These are phyloP conservation scores for Paramuricea clavata DNA, from an alignment of 92 coral and sea anemone species.

Conservation along the genomic window DNA sequence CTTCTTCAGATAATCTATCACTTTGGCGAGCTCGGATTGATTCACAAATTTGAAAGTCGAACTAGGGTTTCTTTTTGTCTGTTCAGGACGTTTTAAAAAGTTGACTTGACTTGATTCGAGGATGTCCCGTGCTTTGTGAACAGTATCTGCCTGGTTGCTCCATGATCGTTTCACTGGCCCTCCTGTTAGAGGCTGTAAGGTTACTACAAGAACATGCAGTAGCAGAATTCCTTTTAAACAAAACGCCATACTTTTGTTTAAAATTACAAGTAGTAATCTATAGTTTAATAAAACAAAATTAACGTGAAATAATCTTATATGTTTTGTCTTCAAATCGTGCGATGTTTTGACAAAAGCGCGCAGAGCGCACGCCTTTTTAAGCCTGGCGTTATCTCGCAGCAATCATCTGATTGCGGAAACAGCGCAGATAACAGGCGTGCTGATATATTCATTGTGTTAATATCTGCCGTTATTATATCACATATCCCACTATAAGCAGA, in stretches of 20 bases:
- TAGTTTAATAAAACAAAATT: neutral
- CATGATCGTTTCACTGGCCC: neutral
- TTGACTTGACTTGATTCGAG: neutral
- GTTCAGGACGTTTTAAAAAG: neutral
- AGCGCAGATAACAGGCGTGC: slow-evolving; percentile 22
- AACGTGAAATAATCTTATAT: neutral
- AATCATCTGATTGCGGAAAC: slow-evolving; percentile 24
- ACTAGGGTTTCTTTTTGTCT: too few species aligned
- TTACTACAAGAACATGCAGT: neutral
- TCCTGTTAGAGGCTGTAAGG: neutral
- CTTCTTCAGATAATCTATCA: neutral
- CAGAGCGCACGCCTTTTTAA: neutral
- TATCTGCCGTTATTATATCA: neutral
- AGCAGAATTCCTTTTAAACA: neutral
- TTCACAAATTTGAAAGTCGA: too few species aligned
- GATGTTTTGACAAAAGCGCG: neutral
- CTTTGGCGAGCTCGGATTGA: neutral
- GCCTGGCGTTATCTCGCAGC: neutral
- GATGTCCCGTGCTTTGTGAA: neutral
- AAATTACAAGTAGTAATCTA: neutral
- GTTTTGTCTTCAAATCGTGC: neutral
- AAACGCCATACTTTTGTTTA: neutral
- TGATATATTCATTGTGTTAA: slow-evolving; percentile 17
- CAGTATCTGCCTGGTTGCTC: neutral
- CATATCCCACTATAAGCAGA: neutral